These are phyloP conservation scores for Protosalanx chinensis DNA, from an alignment of 2,797 vertebrate genomes.

Conservation along the genomic window DNA sequence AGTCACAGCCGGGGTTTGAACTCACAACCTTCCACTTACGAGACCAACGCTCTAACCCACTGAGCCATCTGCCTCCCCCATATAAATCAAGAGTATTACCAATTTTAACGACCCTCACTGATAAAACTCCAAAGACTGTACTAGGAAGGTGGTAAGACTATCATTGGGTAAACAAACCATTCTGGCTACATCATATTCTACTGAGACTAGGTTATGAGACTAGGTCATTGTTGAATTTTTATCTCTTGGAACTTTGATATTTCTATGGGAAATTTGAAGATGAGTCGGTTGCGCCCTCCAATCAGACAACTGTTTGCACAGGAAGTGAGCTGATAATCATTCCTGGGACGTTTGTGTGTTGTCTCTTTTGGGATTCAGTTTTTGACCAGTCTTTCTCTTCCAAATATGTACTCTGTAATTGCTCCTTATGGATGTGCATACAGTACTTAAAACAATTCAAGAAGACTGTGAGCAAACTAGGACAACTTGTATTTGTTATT, in stretches of 20 bases:
- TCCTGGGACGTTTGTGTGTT: slow-evolving; percentile 35
- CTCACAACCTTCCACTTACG: no score
- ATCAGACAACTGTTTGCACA: slow-evolving; percentile 32
- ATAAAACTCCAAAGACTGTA: slow-evolving; percentile 25
- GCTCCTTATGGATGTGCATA: neutral
- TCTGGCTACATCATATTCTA: slow-evolving; percentile 38
- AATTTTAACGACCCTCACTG: no score
- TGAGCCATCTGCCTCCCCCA: neutral
- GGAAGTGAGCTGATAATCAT: slow-evolving; percentile 47
- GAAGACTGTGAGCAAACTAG: no score
- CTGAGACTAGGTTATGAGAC: slow-evolving; percentile 33
- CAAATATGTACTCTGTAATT: neutral
- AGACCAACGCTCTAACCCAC: no score
- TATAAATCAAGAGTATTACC: slow-evolving; percentile 39
- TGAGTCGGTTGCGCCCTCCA: slow-evolving; percentile 37
- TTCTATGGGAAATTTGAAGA: slow-evolving; percentile 37
- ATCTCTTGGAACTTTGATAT: slow-evolving; percentile 43
- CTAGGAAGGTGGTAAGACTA: slow-evolving; percentile 19
- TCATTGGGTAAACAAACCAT: slow-evolving; percentile 49
- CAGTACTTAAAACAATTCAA: neutral
- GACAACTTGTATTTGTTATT: no score
- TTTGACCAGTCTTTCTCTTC: neutral
- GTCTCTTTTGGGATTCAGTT: neutral
- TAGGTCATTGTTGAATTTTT: slow-evolving; percentile 44
- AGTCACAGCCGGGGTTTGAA: no score